Evolutionary conservation across 2,113 vertebrate genomes (phyloP).

Genomic region (Rhipidura dahli): DNA sequence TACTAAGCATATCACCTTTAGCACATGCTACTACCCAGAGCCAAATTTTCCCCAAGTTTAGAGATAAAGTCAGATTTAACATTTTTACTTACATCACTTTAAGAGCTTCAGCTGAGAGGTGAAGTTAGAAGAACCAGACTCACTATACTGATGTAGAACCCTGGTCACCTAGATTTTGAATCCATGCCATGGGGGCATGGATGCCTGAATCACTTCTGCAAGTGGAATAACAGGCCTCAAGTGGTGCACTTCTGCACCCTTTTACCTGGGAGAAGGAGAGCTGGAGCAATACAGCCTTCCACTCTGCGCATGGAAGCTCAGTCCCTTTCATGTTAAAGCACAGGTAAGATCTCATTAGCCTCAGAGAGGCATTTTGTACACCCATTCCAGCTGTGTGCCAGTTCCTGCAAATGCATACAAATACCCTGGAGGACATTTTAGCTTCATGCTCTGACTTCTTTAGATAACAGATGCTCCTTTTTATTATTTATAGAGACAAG

Average conservation of each 20-base stretch:
- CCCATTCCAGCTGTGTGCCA: neutral
- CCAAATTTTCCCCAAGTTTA: neutral
- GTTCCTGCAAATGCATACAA: neutral
- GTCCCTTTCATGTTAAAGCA: neutral
- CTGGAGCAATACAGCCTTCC: neutral
- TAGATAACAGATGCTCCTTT: conserved; percentile 30
- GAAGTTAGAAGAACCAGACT: neutral
- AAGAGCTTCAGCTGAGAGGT: neutral
- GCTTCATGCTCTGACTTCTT: neutral
- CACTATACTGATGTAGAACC: neutral
- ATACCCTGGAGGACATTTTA: neutral
- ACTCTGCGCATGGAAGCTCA: neutral
- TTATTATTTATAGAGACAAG: conserved; percentile 44
- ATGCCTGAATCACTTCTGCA: neutral
- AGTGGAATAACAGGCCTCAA: neutral
- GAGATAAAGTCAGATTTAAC: neutral
- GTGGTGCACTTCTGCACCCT: neutral
- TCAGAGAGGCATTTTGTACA: neutral
- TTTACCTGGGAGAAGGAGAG: neutral
- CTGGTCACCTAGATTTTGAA: neutral
- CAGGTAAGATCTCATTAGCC: neutral
- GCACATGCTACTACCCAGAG: neutral
- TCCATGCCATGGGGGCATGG: accelerated
- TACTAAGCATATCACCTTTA: neutral
- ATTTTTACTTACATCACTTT: neutral